Percentiles rank a stretch among this genome's conserved stretches.
These are phyloP conservation scores for Patella caerulea DNA, from an alignment of 2,888 invertebrate genomes.

Conservation along the genomic window DNA sequence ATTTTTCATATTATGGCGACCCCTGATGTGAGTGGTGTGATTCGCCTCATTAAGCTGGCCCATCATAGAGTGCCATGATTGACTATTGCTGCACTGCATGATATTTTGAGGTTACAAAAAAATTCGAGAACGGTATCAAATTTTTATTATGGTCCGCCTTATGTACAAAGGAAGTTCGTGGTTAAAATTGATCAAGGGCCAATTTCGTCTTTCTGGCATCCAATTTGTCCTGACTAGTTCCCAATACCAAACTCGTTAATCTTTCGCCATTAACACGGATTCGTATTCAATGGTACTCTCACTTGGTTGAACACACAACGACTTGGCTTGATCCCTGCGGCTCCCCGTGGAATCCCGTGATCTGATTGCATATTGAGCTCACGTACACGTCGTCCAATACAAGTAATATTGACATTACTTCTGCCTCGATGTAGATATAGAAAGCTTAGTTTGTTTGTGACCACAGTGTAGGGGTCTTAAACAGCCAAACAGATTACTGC, in stretches of 20 bases:
- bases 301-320: conserved; percentile 13
- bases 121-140: conserved; percentile 1
- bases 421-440: no score
- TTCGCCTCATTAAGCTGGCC: neutral
- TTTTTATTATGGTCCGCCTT: no score
- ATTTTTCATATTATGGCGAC: neutral
- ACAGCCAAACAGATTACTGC: no score
- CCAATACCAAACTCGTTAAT: neutral
- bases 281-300: conserved; percentile 5
- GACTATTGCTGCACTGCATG: neutral
- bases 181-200: no score
- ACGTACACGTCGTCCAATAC: neutral
- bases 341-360: neutral
- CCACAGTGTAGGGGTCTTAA: no score
- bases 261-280: neutral
- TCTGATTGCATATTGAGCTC: neutral
- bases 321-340: neutral
- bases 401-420: no score
- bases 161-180: no score
- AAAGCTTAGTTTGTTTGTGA: no score
- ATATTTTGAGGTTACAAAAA: no score
- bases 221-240: neutral
- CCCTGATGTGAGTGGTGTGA: neutral
- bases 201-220: neutral
- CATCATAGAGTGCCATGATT: neutral